These are phyloP conservation scores for Dromius quadrimaculatus DNA, from an alignment of 2,888 invertebrate genomes.

Conservation along the genomic window DNA sequence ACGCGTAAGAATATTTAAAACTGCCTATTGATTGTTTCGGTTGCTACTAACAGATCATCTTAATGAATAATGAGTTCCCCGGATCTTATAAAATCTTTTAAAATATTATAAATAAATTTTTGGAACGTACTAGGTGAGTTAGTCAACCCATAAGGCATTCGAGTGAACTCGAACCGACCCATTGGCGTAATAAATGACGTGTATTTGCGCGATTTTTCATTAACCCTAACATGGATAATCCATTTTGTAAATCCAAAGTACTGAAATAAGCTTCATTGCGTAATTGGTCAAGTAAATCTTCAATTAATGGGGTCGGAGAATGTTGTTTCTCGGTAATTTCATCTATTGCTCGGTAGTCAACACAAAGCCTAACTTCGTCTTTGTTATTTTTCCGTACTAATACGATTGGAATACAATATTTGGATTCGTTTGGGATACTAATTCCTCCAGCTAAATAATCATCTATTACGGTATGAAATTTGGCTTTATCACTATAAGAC, in stretches of 20 bases:
- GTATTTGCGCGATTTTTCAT: neutral
- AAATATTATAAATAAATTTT: neutral
- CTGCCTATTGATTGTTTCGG: neutral
- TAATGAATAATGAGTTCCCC: neutral
- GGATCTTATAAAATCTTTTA: neutral
- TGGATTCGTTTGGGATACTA: neutral
- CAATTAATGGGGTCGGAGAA: constrained; percentile 1
- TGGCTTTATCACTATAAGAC: neutral
- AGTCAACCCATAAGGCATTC: neutral
- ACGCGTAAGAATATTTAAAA: neutral
- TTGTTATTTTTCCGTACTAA: neutral
- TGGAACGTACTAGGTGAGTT: neutral
- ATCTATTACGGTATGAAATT: neutral
- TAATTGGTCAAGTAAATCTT: neutral
- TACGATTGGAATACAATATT: neutral
- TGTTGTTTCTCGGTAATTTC: neutral
- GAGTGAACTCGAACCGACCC: neutral
- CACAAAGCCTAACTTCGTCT: neutral
- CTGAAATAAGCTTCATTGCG: neutral
- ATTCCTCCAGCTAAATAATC: neutral
- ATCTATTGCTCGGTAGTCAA: neutral
- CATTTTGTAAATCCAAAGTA: neutral
- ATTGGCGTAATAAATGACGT: neutral
- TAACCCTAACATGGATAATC: neutral
- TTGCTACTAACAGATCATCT: neutral